Conservation (phyloP, 2,113 vertebrate genomes). For the Pseudorectes ferrugineus region DNA sequence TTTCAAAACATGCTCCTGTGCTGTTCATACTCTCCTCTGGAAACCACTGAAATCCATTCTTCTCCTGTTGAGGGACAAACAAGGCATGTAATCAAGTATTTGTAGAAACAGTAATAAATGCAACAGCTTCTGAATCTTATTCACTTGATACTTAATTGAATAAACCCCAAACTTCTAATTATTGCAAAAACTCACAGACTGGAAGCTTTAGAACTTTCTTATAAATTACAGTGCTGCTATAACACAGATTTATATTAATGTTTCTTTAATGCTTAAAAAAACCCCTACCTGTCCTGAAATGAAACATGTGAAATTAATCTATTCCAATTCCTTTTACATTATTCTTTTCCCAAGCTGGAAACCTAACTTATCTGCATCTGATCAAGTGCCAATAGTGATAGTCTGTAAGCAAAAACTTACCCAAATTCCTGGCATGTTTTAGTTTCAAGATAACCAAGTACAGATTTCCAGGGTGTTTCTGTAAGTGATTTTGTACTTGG, state of each 20-base stretch:
- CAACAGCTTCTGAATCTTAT: neutral
- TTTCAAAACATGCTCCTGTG: slow-evolving; percentile 20
- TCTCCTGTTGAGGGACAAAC: neutral
- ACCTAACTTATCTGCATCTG: slow-evolving; percentile 67
- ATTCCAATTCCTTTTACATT: slow-evolving; percentile 56
- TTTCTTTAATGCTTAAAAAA: neutral
- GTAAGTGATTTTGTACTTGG: neutral
- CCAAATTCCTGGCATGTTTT: slow-evolving; percentile 54
- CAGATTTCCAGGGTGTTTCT: slow-evolving; percentile 57
- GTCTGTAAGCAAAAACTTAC: slow-evolving; percentile 24
- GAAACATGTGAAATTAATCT: slow-evolving; percentile 73
- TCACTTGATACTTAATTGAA: neutral
- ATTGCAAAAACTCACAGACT: neutral
- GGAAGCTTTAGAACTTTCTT: neutral
- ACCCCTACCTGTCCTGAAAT: slow-evolving; percentile 41
- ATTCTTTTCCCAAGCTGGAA: slow-evolving; percentile 53
- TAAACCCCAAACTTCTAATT: neutral
- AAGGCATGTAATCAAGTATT: neutral
- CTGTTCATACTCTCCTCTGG: neutral
- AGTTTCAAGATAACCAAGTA: slow-evolving; percentile 60
- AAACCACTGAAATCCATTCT: neutral
- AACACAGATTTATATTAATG: neutral
- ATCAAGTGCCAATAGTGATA: slow-evolving; percentile 57
- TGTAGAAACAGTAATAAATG: neutral
- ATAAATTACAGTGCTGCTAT: neutral